Percentiles rank a stretch among this genome's conserved stretches.
These are phyloP conservation scores for Xiphophorus hellerii DNA, from an alignment of 2,113 vertebrate genomes.

Conservation along the genomic window DNA sequence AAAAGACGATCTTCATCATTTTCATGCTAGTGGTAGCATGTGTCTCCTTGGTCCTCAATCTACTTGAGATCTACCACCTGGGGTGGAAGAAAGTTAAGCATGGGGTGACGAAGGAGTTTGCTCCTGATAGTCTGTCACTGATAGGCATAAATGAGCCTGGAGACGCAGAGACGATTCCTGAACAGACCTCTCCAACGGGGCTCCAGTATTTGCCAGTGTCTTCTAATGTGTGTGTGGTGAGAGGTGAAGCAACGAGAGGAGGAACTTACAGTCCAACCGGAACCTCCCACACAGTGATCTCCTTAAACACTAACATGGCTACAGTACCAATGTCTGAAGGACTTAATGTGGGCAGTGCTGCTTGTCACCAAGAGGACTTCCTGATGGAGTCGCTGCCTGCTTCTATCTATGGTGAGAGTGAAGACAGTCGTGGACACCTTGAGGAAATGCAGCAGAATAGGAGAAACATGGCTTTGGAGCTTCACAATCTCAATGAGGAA, in stretches of 20 bases:
- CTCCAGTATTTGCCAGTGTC: constrained; percentile 76
- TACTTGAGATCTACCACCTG: constrained; percentile 85
- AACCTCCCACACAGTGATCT: constrained; percentile 19
- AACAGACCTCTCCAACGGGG: constrained; percentile 59
- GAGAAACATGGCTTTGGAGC: constrained; percentile 79
- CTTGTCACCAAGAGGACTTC: constrained; percentile 56
- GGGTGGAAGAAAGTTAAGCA: constrained; percentile 95
- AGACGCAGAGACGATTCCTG: constrained; percentile 60
- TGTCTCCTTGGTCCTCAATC: constrained; percentile 75
- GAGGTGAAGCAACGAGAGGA: constrained; percentile 3
- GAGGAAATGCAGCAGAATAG: constrained; percentile 81
- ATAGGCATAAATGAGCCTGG: constrained; percentile 38
- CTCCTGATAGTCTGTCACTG: constrained; percentile 65
- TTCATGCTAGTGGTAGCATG: constrained; percentile 79
- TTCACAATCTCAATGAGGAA: constrained; percentile 66
- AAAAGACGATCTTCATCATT: constrained; percentile 80
- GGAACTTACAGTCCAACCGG: constrained; percentile 42
- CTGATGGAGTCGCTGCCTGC: constrained; percentile 49
- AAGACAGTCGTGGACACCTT: constrained; percentile 63
- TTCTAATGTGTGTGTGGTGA: constrained; percentile 60
- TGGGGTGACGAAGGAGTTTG: constrained; percentile 82
- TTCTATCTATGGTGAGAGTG: constrained; percentile 63
- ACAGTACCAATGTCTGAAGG: constrained; percentile 25
- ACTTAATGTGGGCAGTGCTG: constrained; percentile 55
- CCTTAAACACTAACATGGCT: constrained; percentile 23